Conservation (phyloP, 2,113 vertebrate genomes). For the Sarotherodon lohbergeri region DNA sequence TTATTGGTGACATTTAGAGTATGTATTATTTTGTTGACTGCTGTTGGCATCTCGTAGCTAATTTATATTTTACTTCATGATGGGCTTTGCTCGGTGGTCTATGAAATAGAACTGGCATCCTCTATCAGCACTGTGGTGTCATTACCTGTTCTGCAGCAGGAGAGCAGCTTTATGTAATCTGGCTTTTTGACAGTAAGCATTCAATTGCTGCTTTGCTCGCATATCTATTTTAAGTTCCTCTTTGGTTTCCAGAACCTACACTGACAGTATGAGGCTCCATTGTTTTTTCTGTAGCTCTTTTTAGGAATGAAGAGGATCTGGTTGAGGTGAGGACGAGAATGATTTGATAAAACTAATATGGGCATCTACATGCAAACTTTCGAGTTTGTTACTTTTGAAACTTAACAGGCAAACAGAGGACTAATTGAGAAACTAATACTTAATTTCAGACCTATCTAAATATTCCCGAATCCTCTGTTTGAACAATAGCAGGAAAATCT, state of each 20-base stretch:
- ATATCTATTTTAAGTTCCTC: constrained; percentile 41
- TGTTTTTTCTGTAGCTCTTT: background rate
- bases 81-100: constrained; percentile 19
- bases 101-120: constrained; percentile 38
- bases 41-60: background rate
- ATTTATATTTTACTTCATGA: constrained; percentile 19
- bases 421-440: background rate
- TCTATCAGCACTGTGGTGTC: constrained; percentile 12
- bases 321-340: background rate
- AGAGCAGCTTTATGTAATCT: constrained; percentile 48
- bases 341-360: background rate
- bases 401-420: background rate
- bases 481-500: background rate
- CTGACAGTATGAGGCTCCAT: background rate
- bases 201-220: background rate
- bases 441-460: background rate
- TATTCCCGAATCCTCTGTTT: background rate
- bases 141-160: constrained; percentile 38
- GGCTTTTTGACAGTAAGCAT: constrained; percentile 31
- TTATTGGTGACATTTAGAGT: background rate
- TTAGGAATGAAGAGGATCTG: background rate
- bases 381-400: background rate
- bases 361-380: background rate
- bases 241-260: background rate
- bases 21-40: background rate